Conservation (phyloP, 1,140 invertebrate species). For the Drosophila mayri region DNA sequence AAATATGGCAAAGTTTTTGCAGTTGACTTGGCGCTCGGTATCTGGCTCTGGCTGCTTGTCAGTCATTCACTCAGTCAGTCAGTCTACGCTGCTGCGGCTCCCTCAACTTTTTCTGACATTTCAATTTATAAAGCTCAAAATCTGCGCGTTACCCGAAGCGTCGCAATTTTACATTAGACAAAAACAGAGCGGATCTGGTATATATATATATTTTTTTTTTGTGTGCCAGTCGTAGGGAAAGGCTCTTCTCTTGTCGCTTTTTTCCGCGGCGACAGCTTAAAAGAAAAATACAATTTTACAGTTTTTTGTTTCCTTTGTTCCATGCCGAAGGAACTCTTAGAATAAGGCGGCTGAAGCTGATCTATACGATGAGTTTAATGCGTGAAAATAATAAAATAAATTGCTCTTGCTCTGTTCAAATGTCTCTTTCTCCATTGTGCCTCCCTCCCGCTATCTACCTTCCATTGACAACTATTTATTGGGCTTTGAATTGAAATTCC, state of each 20-base stretch:
- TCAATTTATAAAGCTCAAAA: slow-evolving; percentile 84
- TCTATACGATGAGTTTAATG: too few species aligned
- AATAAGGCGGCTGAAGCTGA: too few species aligned
- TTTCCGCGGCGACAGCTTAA: slow-evolving; percentile 53
- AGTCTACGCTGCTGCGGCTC: slow-evolving; percentile 35
- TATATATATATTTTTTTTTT: slow-evolving; percentile 28
- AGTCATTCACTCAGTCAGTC: slow-evolving; percentile 27
- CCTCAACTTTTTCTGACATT: slow-evolving; percentile 83
- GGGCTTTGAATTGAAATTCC: slow-evolving; percentile 9
- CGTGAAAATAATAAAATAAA: too few species aligned
- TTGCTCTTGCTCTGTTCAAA: too few species aligned
- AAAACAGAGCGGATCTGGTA: slow-evolving; percentile 43
- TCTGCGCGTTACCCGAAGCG: slow-evolving; percentile 77
- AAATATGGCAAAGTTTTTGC: slow-evolving; percentile 51
- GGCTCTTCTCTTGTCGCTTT: background rate
- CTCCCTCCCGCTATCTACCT: too few species aligned
- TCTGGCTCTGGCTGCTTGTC: slow-evolving; percentile 53
- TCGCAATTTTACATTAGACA: slow-evolving; percentile 71
- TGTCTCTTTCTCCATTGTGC: too few species aligned
- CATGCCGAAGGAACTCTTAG: slow-evolving; percentile 39
- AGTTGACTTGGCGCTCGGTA: slow-evolving; percentile 47
- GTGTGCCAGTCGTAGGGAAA: slow-evolving; percentile 3
- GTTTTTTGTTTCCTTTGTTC: slow-evolving; percentile 42
- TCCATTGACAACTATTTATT: background rate
- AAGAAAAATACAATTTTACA: slow-evolving; percentile 72